Conservation (phyloP, 2,113 vertebrate species). For the Lamprotornis superbus region DNA sequence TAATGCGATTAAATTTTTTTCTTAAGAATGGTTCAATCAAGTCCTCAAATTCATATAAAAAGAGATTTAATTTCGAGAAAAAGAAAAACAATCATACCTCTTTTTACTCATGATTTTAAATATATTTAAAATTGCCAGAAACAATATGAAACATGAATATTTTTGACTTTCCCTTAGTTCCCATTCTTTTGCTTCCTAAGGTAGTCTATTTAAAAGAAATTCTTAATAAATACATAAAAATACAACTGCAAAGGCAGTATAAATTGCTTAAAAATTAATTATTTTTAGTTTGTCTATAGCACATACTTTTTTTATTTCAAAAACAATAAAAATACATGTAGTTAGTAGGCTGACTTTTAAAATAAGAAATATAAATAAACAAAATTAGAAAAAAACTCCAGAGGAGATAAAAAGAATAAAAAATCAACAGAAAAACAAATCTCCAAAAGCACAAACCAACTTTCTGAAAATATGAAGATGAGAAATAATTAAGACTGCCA, state of each 20-base stretch:
- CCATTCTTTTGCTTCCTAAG: background rate
- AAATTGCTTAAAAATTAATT: background rate
- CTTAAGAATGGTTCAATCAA: background rate
- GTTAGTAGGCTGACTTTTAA: background rate
- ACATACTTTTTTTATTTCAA: background rate
- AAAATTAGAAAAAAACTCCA: background rate
- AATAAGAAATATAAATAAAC: background rate
- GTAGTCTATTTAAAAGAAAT: background rate
- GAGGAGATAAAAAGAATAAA: background rate
- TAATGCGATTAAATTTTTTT: background rate
- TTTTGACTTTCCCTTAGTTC: background rate
- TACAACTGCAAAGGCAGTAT: rapidly evolving
- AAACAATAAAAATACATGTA: background rate
- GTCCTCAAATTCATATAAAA: background rate
- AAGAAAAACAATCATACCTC: background rate
- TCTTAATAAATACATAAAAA: background rate
- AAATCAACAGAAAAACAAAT: background rate
- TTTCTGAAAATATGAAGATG: background rate
- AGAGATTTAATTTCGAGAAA: background rate
- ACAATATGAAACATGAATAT: background rate
- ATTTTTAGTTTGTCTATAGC: background rate
- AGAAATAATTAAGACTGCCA: background rate
- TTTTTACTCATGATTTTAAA: background rate
- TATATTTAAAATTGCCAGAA: background rate
- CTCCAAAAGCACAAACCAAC: background rate